phyloP scores from a whole-genome alignment of 1,140 invertebrate genomes.

The Tetraneura akinire region DNA sequence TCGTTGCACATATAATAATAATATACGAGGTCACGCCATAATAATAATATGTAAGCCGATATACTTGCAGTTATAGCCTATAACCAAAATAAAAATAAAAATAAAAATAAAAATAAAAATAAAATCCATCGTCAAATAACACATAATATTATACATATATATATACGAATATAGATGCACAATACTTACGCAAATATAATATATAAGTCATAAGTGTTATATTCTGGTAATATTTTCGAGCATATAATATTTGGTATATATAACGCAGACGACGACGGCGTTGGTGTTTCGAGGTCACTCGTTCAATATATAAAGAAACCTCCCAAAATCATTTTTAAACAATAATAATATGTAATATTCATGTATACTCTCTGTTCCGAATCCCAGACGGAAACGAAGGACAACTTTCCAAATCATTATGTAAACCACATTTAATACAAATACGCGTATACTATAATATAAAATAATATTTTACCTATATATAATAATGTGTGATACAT shows the following conservation, averaged over 20 bases:
- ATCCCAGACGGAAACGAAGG: neutral
- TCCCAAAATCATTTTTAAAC: neutral
- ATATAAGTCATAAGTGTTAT: neutral
- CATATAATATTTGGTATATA: too few species aligned
- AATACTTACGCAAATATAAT: neutral
- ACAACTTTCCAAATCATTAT: conserved; percentile 29
- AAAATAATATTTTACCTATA: too few species aligned
- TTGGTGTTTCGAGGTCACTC: neutral
- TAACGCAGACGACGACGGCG: neutral
- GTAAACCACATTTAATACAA: neutral
- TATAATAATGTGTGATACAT: too few species aligned
- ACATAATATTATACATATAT: too few species aligned
- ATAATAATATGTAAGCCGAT: neutral
- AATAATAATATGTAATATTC: too few species aligned
- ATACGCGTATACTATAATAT: too few species aligned
- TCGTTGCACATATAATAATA: too few species aligned
- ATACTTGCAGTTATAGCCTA: neutral
- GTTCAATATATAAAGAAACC: conserved; percentile 26
- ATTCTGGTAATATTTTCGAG: neutral
- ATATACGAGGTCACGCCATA: neutral
- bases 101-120: too few species aligned
- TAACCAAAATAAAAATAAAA: neutral
- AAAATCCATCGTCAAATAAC: neutral
- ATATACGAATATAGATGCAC: neutral
- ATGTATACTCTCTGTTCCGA: neutral